Evolutionary conservation across 2,888 invertebrate genomes (phyloP).

Genomic region (Volucella inflata): DNA sequence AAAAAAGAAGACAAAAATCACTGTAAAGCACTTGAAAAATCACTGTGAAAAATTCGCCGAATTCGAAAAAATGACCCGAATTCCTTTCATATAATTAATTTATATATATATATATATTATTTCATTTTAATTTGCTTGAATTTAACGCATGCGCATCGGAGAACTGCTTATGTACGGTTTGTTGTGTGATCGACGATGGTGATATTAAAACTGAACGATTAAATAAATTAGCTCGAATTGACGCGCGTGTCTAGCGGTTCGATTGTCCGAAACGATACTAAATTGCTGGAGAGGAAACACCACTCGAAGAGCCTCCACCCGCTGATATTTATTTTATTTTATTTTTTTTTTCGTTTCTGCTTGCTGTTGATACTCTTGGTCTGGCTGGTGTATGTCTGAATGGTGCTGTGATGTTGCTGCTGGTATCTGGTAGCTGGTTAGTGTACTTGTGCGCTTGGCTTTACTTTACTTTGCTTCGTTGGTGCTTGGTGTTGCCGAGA

Average conservation of each 20-base stretch:
- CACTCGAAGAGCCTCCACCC: conserved; percentile 67
- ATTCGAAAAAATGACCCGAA: no score
- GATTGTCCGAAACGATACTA: conserved; percentile 71
- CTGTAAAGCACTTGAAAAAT: conserved; percentile 18
- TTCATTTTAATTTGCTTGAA: background rate
- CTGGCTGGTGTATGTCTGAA: conserved; percentile 28
- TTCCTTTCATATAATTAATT: no score
- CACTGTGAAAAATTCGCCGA: conserved; percentile 33
- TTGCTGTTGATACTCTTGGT: conserved; percentile 18
- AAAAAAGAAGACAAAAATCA: conserved; percentile 31
- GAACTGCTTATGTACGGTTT: conserved; percentile 38
- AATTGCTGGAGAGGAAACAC: conserved; percentile 70
- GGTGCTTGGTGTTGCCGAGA: conserved; percentile 29
- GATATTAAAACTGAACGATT: conserved; percentile 33
- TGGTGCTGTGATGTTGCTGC: conserved; percentile 4
- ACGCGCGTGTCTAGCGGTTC: conserved; percentile 65
- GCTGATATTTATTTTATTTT: conserved; percentile 48
- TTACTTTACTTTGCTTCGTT: background rate
- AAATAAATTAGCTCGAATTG: conserved; percentile 53
- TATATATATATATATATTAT: no score
- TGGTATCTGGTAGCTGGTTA: conserved; percentile 20
- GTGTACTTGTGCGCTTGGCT: conserved; percentile 38
- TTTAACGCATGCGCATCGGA: conserved; percentile 54
- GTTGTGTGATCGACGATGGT: conserved; percentile 18
- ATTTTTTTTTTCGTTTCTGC: conserved; percentile 10